Base-by-base conservation (phyloP, 1,140 invertebrate species). In the Drosophila sechellia region DNA sequence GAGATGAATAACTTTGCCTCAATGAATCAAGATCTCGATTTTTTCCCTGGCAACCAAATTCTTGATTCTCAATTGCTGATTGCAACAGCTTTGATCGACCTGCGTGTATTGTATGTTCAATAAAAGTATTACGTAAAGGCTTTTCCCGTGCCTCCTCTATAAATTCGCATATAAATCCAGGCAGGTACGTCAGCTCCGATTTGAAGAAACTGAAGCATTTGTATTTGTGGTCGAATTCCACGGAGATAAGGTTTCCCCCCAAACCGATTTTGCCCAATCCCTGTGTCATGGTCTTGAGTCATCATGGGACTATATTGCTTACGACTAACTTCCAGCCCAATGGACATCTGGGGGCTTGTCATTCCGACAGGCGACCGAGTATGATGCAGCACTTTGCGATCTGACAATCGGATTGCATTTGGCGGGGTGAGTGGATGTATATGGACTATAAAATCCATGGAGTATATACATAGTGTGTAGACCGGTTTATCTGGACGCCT, bases 261-360 rank as follows among this genome's bases (percentile, higher is more conserved):
- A 1, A 35, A 22, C 31, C 25, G 40, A 54, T 35, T 12, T 46
- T 17, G 22, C 12, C 59, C 64, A 66, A 68, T 43, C 15, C 65
- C 42, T 20, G 64, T 55, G 66, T 70, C 66, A 70, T 27, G 27
- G 43, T 57, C 65, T 70, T 71, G 68, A 71, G 48, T 71, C 68
- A 71, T 45, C 27, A 48, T 54, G 34, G 34, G 61, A n/a, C 25
- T 84, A 57, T 43, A 61, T 46, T 52, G 31, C 42, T 42, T 39
- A 20, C 60, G 48, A 17, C 43, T 46, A 70, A 39, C 63, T 70
- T 55, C 50, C 56, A 69, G 63, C 45, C 70, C 48, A 31, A 8
- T 43, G 22, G 13, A 43, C 37, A 40, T 77, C 72, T 85, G 73
- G 83, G 83, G 81, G 81, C 81, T 86, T 81, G 81, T 87, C 81